phyloP scores from a whole-genome alignment of 2,113 vertebrate genomes.

The Morone saxatilis region DNA sequence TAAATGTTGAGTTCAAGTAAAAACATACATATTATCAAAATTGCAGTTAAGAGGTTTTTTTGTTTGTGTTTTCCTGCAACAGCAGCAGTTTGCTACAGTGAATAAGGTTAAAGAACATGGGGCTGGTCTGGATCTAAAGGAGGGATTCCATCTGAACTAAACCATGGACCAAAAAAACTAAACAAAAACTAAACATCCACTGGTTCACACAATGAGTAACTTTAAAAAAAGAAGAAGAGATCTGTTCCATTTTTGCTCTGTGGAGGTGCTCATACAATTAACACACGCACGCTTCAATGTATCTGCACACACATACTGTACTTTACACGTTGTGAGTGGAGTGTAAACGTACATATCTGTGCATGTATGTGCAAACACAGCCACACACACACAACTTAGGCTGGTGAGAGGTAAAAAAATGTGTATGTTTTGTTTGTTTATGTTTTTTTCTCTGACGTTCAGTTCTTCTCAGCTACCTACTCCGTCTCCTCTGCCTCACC shows the following conservation, averaged over 20 bases:
- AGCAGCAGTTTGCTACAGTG: slow-evolving; percentile 66
- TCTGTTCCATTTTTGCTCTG: slow-evolving; percentile 62
- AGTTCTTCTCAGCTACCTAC: slow-evolving; percentile 62
- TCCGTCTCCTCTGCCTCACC: slow-evolving; percentile 53
- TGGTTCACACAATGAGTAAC: slow-evolving; percentile 65
- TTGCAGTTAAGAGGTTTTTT: slow-evolving; percentile 44
- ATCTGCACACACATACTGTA: slow-evolving; percentile 75
- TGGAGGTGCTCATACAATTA: slow-evolving; percentile 69
- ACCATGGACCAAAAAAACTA: slow-evolving; percentile 27
- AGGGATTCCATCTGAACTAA: slow-evolving; percentile 50
- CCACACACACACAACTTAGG: slow-evolving; percentile 77
- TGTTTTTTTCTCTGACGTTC: slow-evolving; percentile 41
- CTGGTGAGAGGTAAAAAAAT: slow-evolving; percentile 80
- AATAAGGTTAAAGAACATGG: slow-evolving; percentile 42
- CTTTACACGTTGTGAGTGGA: slow-evolving; percentile 73
- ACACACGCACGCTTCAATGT: slow-evolving; percentile 54
- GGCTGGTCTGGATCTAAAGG: slow-evolving; percentile 49
- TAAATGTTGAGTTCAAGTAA: slow-evolving; percentile 72
- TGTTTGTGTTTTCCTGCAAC: slow-evolving; percentile 55
- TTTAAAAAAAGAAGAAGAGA: slow-evolving; percentile 32
- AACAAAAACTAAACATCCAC: slow-evolving; percentile 46
- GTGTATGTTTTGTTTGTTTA: slow-evolving; percentile 24
- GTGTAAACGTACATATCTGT: slow-evolving; percentile 76
- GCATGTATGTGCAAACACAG: slow-evolving; percentile 70
- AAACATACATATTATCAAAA: slow-evolving; percentile 65